These are phyloP conservation scores for Sympetrum striolatum DNA, from an alignment of 2,888 invertebrate species.

Conservation along the genomic window DNA sequence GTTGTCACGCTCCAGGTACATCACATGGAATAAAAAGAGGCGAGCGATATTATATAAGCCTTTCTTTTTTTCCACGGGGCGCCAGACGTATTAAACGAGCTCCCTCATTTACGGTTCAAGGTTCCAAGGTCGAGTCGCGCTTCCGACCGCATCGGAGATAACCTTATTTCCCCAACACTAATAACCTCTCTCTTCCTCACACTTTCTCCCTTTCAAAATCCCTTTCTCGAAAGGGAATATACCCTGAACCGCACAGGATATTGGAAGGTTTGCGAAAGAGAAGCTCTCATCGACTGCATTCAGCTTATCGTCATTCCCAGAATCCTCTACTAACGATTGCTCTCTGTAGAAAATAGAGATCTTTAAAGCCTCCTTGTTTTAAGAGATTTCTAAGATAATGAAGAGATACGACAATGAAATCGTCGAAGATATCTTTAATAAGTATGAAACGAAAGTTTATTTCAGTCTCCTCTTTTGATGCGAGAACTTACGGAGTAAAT, in stretches of 20 bases:
- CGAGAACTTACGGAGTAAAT: no score
- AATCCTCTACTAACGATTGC: no score
- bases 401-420: no score
- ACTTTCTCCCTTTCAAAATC: not conserved
- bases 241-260: not conserved
- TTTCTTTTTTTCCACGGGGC: not conserved
- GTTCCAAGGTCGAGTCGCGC: not conserved
- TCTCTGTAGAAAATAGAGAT: no score
- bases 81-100: not conserved
- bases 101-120: not conserved
- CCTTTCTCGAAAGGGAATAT: not conserved
- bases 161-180: not conserved
- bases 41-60: not conserved
- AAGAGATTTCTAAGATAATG: no score
- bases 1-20: not conserved
- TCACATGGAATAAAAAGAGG: not conserved
- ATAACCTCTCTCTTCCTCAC: not conserved
- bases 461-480: no score
- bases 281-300: no score
- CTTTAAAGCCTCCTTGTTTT: no score
- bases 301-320: no score
- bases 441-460: no score
- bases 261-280: not conserved
- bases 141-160: not conserved
- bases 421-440: no score